Evolutionary conservation across 2,113 vertebrate genomes (phyloP), one percentile per base, ranked within the genome.

Genomic region (Ciconia stormi): DNA sequence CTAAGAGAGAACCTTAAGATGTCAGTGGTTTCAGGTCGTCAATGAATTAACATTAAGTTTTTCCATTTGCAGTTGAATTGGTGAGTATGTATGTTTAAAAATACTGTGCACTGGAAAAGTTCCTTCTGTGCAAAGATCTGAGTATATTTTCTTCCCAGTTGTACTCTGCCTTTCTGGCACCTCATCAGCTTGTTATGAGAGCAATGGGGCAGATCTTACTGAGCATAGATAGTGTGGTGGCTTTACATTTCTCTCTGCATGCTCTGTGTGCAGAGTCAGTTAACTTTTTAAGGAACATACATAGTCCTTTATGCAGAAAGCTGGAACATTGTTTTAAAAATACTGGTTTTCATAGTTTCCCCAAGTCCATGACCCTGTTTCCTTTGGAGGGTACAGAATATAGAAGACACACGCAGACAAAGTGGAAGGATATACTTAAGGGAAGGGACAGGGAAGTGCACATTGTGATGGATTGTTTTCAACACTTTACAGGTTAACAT

Each of bases 401-500:
- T 44, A 90, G 77, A 90, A 55, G 44, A 44, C 81, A 72, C 30
- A 72, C 67, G 82, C 81, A 78, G 89, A 38, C 77, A 32, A 86
- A 86, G 25, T 61, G 58, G 50, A 86, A 90, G 44, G 49, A 62
- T 87, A 67, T 69, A 73, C 63, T 97, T 89, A 89, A 90, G 29
- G 62, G 23, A 42, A 25, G 32, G 10, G 15, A 47, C 42, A 34
- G 25, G 65, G 50, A 61, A 71, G 25, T 78, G 15, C 34, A 46
- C n/a, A 38, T 29, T 89, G 53, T 86, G 73, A 95, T 95, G 61
- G 93, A 96, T 93, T 74, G 77, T 87, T 97, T 93, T 95, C 89
- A 97, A 93, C 53, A 87, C 87, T 94, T 97, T 72, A 93, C 77
- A 95, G 56, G 50, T 94, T 94, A 90, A 67, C 16, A 40, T 74